Evolutionary conservation across 2,888 invertebrate species (phyloP).

Genomic region (Ormyrus thymus): DNA sequence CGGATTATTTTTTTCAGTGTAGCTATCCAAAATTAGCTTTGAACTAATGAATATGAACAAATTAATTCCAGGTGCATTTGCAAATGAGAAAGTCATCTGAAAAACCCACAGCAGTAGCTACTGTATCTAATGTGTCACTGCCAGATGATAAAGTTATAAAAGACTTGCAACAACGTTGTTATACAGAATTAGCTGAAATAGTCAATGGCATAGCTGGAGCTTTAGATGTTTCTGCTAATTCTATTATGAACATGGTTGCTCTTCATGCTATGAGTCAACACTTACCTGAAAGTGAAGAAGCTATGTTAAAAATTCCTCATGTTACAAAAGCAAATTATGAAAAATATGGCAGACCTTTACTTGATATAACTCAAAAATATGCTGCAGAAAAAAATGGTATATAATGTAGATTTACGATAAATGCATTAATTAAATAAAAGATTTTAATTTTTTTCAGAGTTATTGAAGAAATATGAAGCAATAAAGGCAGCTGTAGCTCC

Average conservation of each 20-base stretch:
- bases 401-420: conserved; percentile 25
- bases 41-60: too few relatives aligned
- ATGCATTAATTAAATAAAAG: background rate
- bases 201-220: conserved; percentile 77
- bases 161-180: conserved; percentile 76
- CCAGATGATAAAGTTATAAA: conserved; percentile 1
- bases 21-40: too few relatives aligned
- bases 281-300: conserved; percentile 84
- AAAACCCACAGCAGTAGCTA: background rate
- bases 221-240: conserved; percentile 76
- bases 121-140: conserved; percentile 16
- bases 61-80: too few relatives aligned
- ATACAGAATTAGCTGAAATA: conserved; percentile 76
- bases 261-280: conserved; percentile 83
- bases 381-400: conserved; percentile 78
- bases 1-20: too few relatives aligned
- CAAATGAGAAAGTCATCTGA: too few relatives aligned
- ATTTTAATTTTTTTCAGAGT: conserved; percentile 17
- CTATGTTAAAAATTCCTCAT: conserved; percentile 90
- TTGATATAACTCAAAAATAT: conserved; percentile 86
- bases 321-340: conserved; percentile 91
- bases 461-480: conserved; percentile 28
- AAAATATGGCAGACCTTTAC: conserved; percentile 87
- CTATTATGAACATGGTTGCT: conserved; percentile 78
- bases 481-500: conserved; percentile 3